Evolutionary conservation across 2,888 invertebrate genomes (phyloP), one percentile per base, ranked within the genome.

Genomic region (Smittia sp.): DNA sequence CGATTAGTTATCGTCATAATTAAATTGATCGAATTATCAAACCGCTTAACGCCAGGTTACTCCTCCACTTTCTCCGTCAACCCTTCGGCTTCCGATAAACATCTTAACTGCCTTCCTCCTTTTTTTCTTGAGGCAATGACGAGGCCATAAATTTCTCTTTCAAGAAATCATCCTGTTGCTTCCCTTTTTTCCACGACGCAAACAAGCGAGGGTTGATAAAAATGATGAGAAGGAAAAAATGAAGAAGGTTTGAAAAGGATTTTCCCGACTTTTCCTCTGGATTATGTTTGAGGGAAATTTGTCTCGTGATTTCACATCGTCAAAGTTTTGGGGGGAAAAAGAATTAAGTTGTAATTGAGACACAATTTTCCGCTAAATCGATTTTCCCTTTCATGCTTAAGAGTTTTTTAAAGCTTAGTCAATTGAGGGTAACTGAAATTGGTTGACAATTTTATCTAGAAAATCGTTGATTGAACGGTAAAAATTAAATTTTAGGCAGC

Each of bases 101-200:
- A 65, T 65, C 65, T 65, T 32, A 62, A 22, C 62, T 27, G 58
- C 9, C 58, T 58, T 41, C 13, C 2, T 25, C 15, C 46, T 22
- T 46, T 46, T 68, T 24, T 22, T 41, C 52, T 54, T 20, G 27
- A 69, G 32, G 52, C 69, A 11, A 62, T 72, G 72, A 72, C 25
- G 72, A 69, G 32, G 69, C 54, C 52, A 62, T 72, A 72, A 72
- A 72, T 72, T 54, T 70, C 18, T 38, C 38, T 66, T 22, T 63
- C n/a, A 38, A 38, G 11, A 27, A n/a, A 20, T 66, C 18, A 25
- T 72, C 72, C 62, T 72, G 72, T 72, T 72, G 72, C 72, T 69
- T 27, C 54, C 18, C 46, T 54, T 63, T 27, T 46, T 1, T 63
- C n/a, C 27, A 27, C 27, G 22, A 27, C 18, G 11, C n/a, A 15